Conservation (phyloP, 1,140 invertebrate genomes). For the Hycleus cichorii region DNA sequence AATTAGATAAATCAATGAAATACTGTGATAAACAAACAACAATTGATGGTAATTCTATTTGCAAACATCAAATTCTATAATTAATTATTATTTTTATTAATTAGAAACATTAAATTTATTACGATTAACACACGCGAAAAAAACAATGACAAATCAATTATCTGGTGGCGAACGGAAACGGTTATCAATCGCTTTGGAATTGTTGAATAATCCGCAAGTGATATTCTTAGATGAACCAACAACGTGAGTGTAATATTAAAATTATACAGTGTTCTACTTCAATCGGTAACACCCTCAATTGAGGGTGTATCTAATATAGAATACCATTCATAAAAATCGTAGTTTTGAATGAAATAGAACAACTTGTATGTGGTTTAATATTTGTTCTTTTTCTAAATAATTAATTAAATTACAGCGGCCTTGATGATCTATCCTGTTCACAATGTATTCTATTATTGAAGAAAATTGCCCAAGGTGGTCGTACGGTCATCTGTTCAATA, state of each 20-base stretch:
- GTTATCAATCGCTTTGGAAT: slow-evolving; percentile 83
- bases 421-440: slow-evolving; percentile 68
- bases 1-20: slow-evolving; percentile 61
- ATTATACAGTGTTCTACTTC: background rate
- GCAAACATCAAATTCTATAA: background rate
- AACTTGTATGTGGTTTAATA: no score
- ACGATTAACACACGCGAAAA: slow-evolving; percentile 51
- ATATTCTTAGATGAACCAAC: slow-evolving; percentile 78
- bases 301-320: background rate
- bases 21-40: slow-evolving; percentile 58
- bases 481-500: slow-evolving; percentile 84
- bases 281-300: background rate
- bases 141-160: slow-evolving; percentile 65
- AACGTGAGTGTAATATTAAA: slow-evolving; percentile 50
- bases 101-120: slow-evolving; percentile 62
- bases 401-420: slow-evolving; percentile 47
- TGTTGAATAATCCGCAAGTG: slow-evolving; percentile 93
- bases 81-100: background rate
- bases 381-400: no score
- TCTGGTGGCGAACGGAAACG: slow-evolving; percentile 91
- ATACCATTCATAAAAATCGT: no score
- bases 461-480: slow-evolving; percentile 67
- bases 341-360: no score
- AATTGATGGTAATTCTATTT: slow-evolving; percentile 48
- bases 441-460: slow-evolving; percentile 70